Conservation (phyloP, 2,113 vertebrate species). For the Tetrax tetrax region DNA sequence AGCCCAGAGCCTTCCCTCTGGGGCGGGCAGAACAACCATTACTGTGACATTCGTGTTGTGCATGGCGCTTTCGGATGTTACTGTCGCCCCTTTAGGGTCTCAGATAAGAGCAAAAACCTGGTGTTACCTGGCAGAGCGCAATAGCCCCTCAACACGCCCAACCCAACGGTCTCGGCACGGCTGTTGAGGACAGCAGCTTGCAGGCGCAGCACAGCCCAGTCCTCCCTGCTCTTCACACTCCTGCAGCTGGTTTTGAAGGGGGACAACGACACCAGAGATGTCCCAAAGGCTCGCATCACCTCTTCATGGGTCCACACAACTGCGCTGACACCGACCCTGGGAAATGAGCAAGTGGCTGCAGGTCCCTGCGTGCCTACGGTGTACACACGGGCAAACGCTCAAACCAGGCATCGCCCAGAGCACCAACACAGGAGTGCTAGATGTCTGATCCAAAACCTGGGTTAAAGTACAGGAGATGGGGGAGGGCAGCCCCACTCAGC, state of each 20-base stretch:
- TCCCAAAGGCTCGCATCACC: not conserved
- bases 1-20: not conserved
- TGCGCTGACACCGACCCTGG: too few relatives aligned
- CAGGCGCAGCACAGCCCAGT: not conserved
- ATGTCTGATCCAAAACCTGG: rapidly evolving
- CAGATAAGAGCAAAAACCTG: not conserved
- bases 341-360: not conserved
- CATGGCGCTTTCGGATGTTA: not conserved
- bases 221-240: not conserved
- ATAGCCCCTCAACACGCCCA: not conserved
- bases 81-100: not conserved
- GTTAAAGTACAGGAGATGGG: not conserved
- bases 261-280: not conserved
- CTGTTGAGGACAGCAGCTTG: not conserved
- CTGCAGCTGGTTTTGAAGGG: not conserved
- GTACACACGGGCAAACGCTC: rapidly evolving
- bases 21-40: not conserved
- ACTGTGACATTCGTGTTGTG: not conserved
- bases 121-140: not conserved
- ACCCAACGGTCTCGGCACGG: too few relatives aligned
- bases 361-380: rapidly evolving
- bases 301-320: not conserved
- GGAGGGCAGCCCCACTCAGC: not conserved
- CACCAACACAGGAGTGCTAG: rapidly evolving
- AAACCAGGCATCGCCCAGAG: not conserved